Percentiles rank a stretch among this genome's conserved stretches.
Evolutionary conservation across 2,888 invertebrate species (phyloP).

Genomic region (Drosophila multiciliata): DNA sequence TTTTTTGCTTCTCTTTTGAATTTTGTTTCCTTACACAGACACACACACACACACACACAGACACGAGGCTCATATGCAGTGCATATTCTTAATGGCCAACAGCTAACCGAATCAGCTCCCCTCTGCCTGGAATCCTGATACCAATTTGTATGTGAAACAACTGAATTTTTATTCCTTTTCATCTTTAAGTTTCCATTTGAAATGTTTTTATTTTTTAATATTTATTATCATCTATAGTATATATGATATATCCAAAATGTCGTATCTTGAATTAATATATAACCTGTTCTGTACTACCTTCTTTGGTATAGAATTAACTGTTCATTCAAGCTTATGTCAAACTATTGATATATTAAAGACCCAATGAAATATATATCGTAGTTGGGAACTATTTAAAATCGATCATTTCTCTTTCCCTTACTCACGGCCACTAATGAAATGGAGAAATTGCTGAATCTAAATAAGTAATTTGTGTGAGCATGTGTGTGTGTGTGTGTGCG

Average conservation of each 20-base stretch:
- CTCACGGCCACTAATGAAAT: slow-evolving; percentile 30
- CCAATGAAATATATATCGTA: neutral
- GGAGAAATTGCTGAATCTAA: slow-evolving; percentile 34
- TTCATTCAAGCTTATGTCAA: neutral
- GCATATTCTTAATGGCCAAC: slow-evolving; percentile 24
- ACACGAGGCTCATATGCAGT: slow-evolving; percentile 52
- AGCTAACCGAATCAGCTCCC: neutral
- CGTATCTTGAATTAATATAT: neutral
- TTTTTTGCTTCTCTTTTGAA: slow-evolving; percentile 46
- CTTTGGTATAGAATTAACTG: neutral
- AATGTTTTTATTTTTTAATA: no score
- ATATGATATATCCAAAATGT: neutral
- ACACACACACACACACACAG: neutral
- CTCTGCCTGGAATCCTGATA: neutral
- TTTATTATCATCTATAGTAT: neutral
- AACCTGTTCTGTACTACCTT: neutral
- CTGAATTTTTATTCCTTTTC: slow-evolving; percentile 31
- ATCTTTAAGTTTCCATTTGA: no score
- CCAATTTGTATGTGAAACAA: slow-evolving; percentile 23
- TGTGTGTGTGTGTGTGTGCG: slow-evolving; percentile 1
- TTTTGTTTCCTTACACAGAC: slow-evolving; percentile 35
- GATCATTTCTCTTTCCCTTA: neutral
- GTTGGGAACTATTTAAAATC: neutral
- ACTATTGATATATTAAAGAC: neutral
- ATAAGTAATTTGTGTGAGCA: slow-evolving; percentile 19